phyloP scores from a whole-genome alignment of 2,888 invertebrate genomes.

The Selenia dentaria region DNA sequence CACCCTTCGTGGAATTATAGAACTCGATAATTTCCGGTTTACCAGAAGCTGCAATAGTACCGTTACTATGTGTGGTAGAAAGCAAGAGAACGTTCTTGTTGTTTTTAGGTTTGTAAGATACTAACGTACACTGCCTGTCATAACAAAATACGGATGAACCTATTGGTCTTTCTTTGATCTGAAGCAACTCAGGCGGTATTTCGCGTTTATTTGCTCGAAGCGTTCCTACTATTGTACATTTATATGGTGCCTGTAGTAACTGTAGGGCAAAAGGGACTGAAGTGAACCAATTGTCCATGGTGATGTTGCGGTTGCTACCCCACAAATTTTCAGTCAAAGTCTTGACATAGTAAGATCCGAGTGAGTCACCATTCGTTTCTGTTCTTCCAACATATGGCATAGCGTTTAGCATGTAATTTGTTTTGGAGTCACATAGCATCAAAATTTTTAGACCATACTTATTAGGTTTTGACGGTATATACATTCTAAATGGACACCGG shows the following conservation, averaged over 20 bases:
- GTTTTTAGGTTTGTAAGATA: conserved; percentile 31
- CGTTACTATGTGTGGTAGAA: conserved; percentile 17
- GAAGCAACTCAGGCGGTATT: conserved; percentile 30
- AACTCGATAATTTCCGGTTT: too few relatives aligned
- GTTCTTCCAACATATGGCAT: too few relatives aligned
- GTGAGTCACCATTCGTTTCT: conserved; percentile 34
- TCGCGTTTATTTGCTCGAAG: conserved; percentile 44
- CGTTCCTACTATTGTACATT: conserved; percentile 46
- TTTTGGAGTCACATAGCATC: conserved; percentile 45
- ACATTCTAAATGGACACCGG: conserved; percentile 24
- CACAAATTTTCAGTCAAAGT: conserved; percentile 26
- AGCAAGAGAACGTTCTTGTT: conserved; percentile 22
- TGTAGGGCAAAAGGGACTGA: conserved; percentile 43
- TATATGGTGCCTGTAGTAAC: conserved; percentile 43
- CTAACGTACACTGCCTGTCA: conserved; percentile 22
- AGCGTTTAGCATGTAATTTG: conserved; percentile 46
- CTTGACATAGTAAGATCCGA: conserved; percentile 33
- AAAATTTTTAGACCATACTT: too few relatives aligned
- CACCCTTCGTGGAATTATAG: too few relatives aligned
- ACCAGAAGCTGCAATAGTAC: conserved; percentile 6
- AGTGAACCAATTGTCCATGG: conserved; percentile 50
- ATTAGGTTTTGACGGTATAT: too few relatives aligned
- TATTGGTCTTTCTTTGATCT: too few relatives aligned
- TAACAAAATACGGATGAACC: conserved; percentile 26
- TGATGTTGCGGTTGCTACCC: conserved; percentile 28